Evolutionary conservation across 1,140 invertebrate genomes (phyloP), one percentile per base, ranked within the genome.

Genomic region (Steinernema khuongi): DNA sequence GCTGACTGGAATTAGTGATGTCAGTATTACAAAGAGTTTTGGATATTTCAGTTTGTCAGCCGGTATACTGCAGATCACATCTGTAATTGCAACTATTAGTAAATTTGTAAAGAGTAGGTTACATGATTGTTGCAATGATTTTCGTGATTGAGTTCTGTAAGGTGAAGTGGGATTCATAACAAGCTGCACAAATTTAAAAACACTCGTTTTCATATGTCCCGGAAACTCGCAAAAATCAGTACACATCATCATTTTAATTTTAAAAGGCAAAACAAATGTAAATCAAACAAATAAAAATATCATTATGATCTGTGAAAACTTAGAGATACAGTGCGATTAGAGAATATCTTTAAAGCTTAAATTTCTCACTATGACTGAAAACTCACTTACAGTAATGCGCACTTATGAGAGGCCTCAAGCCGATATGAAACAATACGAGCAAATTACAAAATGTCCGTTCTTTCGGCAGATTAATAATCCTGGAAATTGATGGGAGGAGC

Each of bases 401-500:
- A n/a, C 80, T 43, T 66, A 81, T 76, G 18, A 83, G 67, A 18
- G 75, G 68, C 32, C 81, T 70, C 22, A 83, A 76, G 14, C 80
- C 80, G 33, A 85, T 76, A 29, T 83, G 77, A 33, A 83, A 83
- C 14, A 83, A 36, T 68, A 85, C 74, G 1, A 81, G 70, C 19
- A 83, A 74, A 60, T 83, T 81, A 76, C 83, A 83, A 31, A 85
- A 68, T 22, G 80, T 83, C 41, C 81, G 67, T 77, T 82, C 81
- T 44, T 84, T 81, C 1, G 81, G 81, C 22, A 82, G 70, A 44
- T 82, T 82, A 18, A 84, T 83, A 31, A 82, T 75, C 31, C 81
- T 68, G n/a, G 81, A 83, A 14, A 83, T 73, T n/a, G 81, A 83
- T 18, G 81, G 81, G 14, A 83, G 68, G 11, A 77, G 74, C 1